phyloP scores from a whole-genome alignment of 2,797 vertebrate species.

The Onychomys arenicola region DNA sequence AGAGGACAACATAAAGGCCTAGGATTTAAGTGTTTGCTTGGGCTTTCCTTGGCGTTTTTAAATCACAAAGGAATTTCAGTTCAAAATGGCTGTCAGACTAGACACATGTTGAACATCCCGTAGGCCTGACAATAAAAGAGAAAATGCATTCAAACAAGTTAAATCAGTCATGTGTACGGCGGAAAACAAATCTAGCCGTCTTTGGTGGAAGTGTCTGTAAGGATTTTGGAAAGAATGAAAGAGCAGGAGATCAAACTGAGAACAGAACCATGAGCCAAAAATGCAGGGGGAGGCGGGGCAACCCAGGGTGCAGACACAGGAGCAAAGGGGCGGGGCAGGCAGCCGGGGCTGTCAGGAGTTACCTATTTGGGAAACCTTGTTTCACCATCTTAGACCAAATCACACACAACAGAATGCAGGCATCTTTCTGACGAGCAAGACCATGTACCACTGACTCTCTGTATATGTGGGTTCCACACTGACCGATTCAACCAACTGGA shows the following conservation, averaged over 20 bases:
- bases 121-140: not conserved
- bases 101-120: not conserved
- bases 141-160: not conserved
- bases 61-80: not conserved
- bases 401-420: not conserved
- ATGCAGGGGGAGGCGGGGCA: no score
- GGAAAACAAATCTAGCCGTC: not conserved
- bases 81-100: constrained; percentile 3
- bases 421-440: not conserved
- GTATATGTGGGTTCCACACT: not conserved
- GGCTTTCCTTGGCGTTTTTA: not conserved
- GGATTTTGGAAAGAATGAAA: not conserved
- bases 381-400: not conserved
- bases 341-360: no score
- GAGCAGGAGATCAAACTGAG: not conserved
- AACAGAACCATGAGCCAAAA: not conserved
- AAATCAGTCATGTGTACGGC: not conserved
- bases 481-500: not conserved
- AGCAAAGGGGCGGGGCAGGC: no score
- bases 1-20: not conserved
- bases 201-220: not conserved
- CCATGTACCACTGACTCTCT: not conserved
- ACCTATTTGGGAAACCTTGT: not conserved
- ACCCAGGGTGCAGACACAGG: not conserved
- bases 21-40: not conserved